Conservation (phyloP, 2,797 vertebrate genomes). For the Taeniopygia guttata region DNA sequence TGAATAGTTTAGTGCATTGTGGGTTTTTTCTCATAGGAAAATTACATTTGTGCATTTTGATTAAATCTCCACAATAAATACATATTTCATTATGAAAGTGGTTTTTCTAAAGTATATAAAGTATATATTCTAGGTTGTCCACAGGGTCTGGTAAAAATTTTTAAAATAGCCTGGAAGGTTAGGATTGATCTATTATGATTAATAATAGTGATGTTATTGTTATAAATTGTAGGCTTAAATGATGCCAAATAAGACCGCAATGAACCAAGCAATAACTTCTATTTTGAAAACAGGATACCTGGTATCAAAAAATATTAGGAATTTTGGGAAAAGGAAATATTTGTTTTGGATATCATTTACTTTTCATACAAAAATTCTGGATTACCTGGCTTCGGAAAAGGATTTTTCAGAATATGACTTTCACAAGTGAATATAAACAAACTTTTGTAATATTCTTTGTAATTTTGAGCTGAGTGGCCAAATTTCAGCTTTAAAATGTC, state of each 20-base stretch:
- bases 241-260: not conserved
- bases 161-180: not conserved
- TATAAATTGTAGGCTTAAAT: not conserved
- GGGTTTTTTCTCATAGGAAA: not conserved
- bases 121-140: too few relatives aligned
- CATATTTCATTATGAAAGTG: not conserved
- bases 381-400: not conserved
- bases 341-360: not conserved
- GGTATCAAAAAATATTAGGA: not conserved
- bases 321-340: not conserved
- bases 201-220: not conserved
- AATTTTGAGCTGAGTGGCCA: not conserved
- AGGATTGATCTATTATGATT: not conserved
- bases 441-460: not conserved
- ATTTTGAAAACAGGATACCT: not conserved
- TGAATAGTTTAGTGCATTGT: not conserved
- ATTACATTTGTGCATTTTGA: not conserved
- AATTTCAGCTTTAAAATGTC: not conserved
- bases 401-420: not conserved
- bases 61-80: not conserved
- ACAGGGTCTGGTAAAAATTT: not conserved
- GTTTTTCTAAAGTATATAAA: not conserved
- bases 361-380: not conserved
- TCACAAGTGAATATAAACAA: not conserved
- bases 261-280: not conserved